These are phyloP conservation scores for Eupithecia tripunctaria DNA, from an alignment of 2,888 invertebrate species.

Conservation along the genomic window DNA sequence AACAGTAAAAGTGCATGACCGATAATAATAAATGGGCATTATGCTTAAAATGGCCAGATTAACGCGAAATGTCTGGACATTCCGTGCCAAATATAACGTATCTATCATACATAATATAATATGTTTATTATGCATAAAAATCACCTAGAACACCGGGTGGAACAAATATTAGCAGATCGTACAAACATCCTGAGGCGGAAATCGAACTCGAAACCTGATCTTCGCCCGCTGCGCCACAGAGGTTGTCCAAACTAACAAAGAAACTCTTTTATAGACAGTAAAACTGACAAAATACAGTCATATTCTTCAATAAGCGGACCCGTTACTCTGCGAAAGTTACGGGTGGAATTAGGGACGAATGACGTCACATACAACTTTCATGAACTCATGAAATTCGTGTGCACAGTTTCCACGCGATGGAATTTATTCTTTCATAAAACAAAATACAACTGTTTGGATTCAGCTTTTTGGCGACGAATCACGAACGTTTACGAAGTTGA, in stretches of 20 bases:
- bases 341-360: conserved; percentile 2
- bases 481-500: conserved; percentile 11
- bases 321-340: conserved; percentile 7
- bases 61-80: neutral
- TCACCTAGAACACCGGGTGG: too few species aligned
- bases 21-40: neutral
- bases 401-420: conserved; percentile 8
- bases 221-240: too few species aligned
- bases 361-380: conserved; percentile 5
- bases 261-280: neutral
- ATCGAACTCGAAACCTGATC: too few species aligned
- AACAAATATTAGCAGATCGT: too few species aligned
- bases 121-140: too few species aligned
- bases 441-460: conserved; percentile 9
- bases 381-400: conserved; percentile 4
- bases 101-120: too few species aligned
- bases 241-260: neutral
- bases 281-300: conserved; percentile 1
- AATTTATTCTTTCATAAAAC: conserved; percentile 16
- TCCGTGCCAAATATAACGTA: too few species aligned
- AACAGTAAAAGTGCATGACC: neutral
- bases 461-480: conserved; percentile 5
- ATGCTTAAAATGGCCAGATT: neutral
- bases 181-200: too few species aligned
- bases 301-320: conserved; percentile 5